These are phyloP conservation scores for Ophthalmolycus amberensis DNA, from an alignment of 2,113 vertebrate species.

Conservation along the genomic window DNA sequence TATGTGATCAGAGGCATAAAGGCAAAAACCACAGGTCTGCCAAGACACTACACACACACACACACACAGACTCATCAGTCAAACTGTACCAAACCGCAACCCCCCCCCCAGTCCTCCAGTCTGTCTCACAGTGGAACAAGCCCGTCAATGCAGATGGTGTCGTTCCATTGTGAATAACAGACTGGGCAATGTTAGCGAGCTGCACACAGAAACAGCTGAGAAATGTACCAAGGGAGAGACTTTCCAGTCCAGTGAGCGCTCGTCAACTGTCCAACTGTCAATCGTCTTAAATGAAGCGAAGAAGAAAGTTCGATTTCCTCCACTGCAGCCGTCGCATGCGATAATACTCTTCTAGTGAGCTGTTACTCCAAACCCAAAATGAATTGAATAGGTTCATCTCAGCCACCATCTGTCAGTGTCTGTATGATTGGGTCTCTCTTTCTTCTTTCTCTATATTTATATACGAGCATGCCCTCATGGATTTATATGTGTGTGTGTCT, in stretches of 20 bases:
- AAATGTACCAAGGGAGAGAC: slow-evolving; percentile 51
- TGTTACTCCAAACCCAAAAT: not conserved
- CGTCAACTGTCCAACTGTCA: slow-evolving; percentile 36
- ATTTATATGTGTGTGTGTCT: not conserved
- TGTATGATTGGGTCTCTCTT: not conserved
- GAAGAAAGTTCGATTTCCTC: not conserved
- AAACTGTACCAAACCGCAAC: slow-evolving; percentile 66
- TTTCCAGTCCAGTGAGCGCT: slow-evolving; percentile 44
- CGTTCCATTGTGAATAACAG: slow-evolving; percentile 67
- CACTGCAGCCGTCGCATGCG: slow-evolving; percentile 15
- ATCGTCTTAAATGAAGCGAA: slow-evolving; percentile 41
- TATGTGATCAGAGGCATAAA: slow-evolving; percentile 42
- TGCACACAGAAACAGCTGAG: slow-evolving; percentile 70
- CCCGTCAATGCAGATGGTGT: slow-evolving; percentile 68
- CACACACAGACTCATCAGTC: slow-evolving; percentile 30
- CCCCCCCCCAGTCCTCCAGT: slow-evolving; percentile 57
- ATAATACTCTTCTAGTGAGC: not conserved
- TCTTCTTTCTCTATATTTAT: slow-evolving; percentile 10
- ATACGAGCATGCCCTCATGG: no score
- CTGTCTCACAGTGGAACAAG: slow-evolving; percentile 72
- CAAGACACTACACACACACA: slow-evolving; percentile 19
- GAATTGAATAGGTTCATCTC: not conserved
- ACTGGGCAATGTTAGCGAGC: slow-evolving; percentile 50
- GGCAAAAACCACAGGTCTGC: slow-evolving; percentile 19
- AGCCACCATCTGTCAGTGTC: not conserved